These are phyloP conservation scores for Polydrusus tereticollis DNA, from an alignment of 2,888 invertebrate genomes.

Conservation along the genomic window DNA sequence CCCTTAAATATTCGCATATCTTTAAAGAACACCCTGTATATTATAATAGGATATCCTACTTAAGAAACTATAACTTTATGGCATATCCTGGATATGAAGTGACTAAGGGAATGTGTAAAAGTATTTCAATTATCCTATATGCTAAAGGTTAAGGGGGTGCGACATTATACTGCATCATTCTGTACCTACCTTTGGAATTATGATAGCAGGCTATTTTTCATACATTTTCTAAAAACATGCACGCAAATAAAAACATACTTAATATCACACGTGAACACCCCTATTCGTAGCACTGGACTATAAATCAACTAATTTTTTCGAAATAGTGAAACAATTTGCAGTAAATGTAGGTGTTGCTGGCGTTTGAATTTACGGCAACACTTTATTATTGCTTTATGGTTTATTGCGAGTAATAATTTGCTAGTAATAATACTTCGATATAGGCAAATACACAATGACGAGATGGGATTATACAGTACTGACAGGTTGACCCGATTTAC, in stretches of 20 bases:
- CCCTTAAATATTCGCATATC: too few relatives aligned
- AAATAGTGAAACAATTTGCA: slow-evolving; percentile 36
- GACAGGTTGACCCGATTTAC: slow-evolving; percentile 2
- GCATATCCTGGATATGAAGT: too few relatives aligned
- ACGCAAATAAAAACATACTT: not conserved
- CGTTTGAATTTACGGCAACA: slow-evolving; percentile 29
- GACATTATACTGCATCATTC: too few relatives aligned
- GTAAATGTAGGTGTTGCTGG: slow-evolving; percentile 32
- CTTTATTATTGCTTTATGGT: slow-evolving; percentile 34
- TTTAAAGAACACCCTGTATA: too few relatives aligned
- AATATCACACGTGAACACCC: not conserved
- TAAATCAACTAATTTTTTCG: slow-evolving; percentile 28
- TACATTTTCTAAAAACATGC: too few relatives aligned
- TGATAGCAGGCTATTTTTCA: too few relatives aligned
- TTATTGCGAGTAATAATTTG: slow-evolving; percentile 34
- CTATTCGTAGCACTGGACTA: slow-evolving; percentile 19
- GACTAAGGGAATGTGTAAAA: too few relatives aligned
- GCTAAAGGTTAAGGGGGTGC: too few relatives aligned
- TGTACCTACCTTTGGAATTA: too few relatives aligned
- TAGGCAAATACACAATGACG: slow-evolving; percentile 32
- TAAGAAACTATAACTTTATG: too few relatives aligned
- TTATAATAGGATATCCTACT: too few relatives aligned
- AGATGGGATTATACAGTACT: slow-evolving; percentile 19
- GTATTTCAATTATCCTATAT: not conserved
- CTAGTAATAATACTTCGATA: slow-evolving; percentile 29